Percentiles rank a stretch among this genome's conserved stretches.
phyloP scores from a whole-genome alignment of 2,113 vertebrate genomes.

The Sinocyclocheilus anshuiensis region DNA sequence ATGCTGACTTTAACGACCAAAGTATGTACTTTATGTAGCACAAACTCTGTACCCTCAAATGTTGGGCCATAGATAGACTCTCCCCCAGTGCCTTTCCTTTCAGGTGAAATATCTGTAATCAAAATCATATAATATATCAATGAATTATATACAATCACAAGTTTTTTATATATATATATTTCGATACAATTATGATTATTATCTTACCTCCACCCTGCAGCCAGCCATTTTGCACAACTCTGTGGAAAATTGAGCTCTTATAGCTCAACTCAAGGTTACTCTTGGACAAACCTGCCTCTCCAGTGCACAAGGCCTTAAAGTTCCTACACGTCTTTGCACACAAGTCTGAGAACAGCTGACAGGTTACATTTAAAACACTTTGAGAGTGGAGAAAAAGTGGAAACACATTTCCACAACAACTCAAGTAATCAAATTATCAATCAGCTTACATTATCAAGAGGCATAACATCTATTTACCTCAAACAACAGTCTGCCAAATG shows the following conservation, averaged over 20 bases:
- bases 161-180: too few species aligned
- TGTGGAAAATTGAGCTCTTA: constrained; percentile 83
- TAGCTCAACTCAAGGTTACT: constrained; percentile 77
- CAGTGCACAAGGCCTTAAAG: constrained; percentile 82
- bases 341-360: constrained; percentile 83
- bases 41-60: constrained; percentile 79
- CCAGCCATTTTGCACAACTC: constrained; percentile 85
- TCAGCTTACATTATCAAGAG: neutral
- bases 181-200: too few species aligned
- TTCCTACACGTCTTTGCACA: constrained; percentile 89
- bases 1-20: neutral
- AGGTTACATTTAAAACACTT: neutral
- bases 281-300: constrained; percentile 69
- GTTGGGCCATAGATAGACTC: constrained; percentile 85
- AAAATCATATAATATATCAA: neutral
- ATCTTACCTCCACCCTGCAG: constrained; percentile 88
- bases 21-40: neutral
- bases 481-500: constrained; percentile 81
- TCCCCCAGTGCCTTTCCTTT: constrained; percentile 78
- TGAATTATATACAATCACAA: neutral
- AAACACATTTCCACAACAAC: neutral
- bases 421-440: neutral
- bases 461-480: constrained; percentile 74
- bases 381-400: neutral
- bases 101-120: constrained; percentile 78